Evolutionary conservation across 2,888 invertebrate genomes (phyloP), one percentile per base, ranked within the genome.

Genomic region (Drosophila robusta): DNA sequence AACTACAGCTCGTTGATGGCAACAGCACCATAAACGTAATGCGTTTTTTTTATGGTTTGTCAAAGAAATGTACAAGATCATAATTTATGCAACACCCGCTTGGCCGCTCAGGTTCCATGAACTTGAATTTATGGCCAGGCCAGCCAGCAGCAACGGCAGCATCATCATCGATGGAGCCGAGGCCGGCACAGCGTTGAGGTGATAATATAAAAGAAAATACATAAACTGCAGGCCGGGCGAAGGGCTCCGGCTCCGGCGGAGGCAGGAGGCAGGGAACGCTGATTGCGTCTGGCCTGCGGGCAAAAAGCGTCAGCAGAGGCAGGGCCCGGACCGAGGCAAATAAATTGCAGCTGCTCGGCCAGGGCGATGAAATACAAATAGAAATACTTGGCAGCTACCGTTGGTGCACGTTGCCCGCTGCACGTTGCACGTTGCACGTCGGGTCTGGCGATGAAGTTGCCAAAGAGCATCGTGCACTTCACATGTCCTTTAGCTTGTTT

Each of bases 311-410:
- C 51, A 44, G 67, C 55, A 41, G 39, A 42, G 41, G 11, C 32
- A 45, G 41, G 64, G n/a, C 46, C 42, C 45, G 41, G 62, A 50
- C 16, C 51, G 42, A 50, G 49, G 71, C 81, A 83, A 83, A 88
- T 75, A 86, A 88, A 84, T 88, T 84, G 89, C 88, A 84, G 89
- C 89, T 88, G 83, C 83, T 68, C 54, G 71, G 61, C 65, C 75
- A 67, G 82, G 89, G 88, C 88, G 89, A 87, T 89, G 86, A 89
- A 87, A 87, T 89, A 87, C 86, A 89, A 87, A 87, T 87, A 89
- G 89, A 84, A 84, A 84, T 88, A 84, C 83, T 84, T 88, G 87
- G 88, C 89, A 84, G 83, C 83, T 84, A 84, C 83, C 79, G 79
- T 79, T 74, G 68, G 52, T 61, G 70, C 50, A 58, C 52, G 65